Evolutionary conservation across 2,888 invertebrate genomes (phyloP), one percentile per base, ranked within the genome.

Genomic region (Ophion obscuratus): DNA sequence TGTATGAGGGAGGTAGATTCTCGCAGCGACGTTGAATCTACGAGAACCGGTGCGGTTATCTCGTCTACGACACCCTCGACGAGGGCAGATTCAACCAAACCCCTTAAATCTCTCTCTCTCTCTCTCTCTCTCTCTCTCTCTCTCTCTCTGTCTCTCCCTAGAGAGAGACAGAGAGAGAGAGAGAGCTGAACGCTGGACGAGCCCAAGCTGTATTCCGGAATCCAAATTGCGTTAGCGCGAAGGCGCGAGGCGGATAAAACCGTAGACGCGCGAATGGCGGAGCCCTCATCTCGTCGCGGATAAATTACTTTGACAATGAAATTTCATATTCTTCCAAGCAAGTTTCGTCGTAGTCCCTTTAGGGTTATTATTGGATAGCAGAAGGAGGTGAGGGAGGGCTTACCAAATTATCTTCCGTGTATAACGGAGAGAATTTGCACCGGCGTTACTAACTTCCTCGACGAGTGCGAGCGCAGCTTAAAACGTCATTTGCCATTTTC

Each of bases 31-130:
- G 71, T 70, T 80, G 81, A 73, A 73, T 68, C 61, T 73, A 82
- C 74, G 68, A 68, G 81, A 81, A 75, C 75, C 57, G 75, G 71
- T 75, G 79, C 74, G 78, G 87, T 87, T 87, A 84, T 83, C 86
- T 87, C 66, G 83, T 87, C 80, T 84, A 86, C 85, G 85, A 82
- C 80, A 87, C 82, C 87, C 78, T 82, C 77, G 86, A 84, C 82
- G 84, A 82, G 64, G 70, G 67, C 53, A 78, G 76, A 81, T 81
- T 83, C 59, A 71, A 71, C 81, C 71, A 24, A 31, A 47, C 62
- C 47, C 47, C 70, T 70, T 57, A 14, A 24, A 17, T 36, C 27
- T 27, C 36, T 14, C 40, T n/a, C 44, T 20, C 62, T 6, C 36
- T 40, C 64, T 68, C 40, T 20, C 67, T 17, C 9, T 27, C 14